These are phyloP conservation scores for Sphaerophoria taeniata DNA, from an alignment of 2,888 invertebrate genomes.

Conservation along the genomic window DNA sequence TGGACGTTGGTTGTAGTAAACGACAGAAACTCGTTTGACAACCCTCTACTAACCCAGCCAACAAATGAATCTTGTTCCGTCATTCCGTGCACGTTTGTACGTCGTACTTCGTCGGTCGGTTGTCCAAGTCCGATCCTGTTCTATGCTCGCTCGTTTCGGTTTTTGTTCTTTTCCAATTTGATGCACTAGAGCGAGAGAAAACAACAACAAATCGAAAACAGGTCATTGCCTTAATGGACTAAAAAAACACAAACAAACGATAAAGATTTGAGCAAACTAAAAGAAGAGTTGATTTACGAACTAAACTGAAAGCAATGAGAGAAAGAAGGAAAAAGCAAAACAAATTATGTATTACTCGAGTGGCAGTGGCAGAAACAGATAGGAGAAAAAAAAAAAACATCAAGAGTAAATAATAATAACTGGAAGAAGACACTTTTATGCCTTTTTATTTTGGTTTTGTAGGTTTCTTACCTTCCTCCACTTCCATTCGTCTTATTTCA, in stretches of 20 bases:
- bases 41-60: conserved; percentile 68
- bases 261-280: conserved; percentile 79
- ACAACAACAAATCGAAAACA: conserved; percentile 77
- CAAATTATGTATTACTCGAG: conserved; percentile 71
- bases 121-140: conserved; percentile 59
- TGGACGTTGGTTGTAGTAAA: conserved; percentile 31
- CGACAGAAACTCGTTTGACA: conserved; percentile 68
- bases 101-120: too few species aligned
- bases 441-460: conserved; percentile 14
- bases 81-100: too few species aligned
- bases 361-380: conserved; percentile 62
- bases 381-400: conserved; percentile 56
- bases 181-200: conserved; percentile 71
- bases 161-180: conserved; percentile 41
- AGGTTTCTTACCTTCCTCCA: conserved; percentile 8
- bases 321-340: conserved; percentile 39
- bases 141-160: conserved; percentile 21
- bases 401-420: conserved; percentile 72
- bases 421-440: conserved; percentile 70
- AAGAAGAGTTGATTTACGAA: conserved; percentile 77
- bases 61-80: conserved; percentile 67
- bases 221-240: conserved; percentile 77
- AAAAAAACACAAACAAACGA: conserved; percentile 75
- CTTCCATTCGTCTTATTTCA: conserved; percentile 27
- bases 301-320: conserved; percentile 71